Conservation (phyloP, 1,140 invertebrate genomes). For the Heliconius nattereri region DNA sequence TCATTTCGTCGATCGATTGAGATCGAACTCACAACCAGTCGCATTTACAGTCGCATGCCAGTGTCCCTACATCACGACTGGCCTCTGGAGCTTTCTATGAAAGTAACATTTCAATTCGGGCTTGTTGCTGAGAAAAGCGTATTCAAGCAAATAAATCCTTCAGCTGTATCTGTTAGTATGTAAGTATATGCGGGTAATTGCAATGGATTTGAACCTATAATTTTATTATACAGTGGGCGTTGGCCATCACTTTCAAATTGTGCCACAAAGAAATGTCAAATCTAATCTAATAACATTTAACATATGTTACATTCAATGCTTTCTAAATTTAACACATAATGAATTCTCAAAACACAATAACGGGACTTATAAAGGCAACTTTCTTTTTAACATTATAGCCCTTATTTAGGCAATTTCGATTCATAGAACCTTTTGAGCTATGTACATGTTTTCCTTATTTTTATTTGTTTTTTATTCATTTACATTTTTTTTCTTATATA, state of each 20-base stretch:
- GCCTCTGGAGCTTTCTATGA: too few species aligned
- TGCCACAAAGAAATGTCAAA: background rate
- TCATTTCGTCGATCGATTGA: too few species aligned
- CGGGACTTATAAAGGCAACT: background rate
- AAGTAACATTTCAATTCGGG: too few species aligned
- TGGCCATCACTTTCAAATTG: background rate
- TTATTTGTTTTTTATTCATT: background rate
- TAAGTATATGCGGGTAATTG: too few species aligned
- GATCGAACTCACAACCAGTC: background rate
- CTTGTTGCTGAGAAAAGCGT: too few species aligned
- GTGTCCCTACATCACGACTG: too few species aligned
- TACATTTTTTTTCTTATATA: background rate
- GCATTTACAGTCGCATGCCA: too few species aligned
- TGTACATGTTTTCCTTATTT: background rate
- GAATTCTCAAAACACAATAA: conserved; percentile 8
- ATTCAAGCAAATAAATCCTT: too few species aligned
- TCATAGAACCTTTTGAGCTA: background rate
- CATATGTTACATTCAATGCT: conserved; percentile 5
- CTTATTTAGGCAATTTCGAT: background rate
- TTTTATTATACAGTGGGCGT: background rate
- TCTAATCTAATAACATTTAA: conserved; percentile 8
- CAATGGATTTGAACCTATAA: background rate
- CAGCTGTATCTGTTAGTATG: too few species aligned
- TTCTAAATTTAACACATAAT: conserved; percentile 12
- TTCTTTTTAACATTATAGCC: background rate